Base-by-base conservation (phyloP, 2,113 vertebrate species). In the Plotosus lineatus region DNA sequence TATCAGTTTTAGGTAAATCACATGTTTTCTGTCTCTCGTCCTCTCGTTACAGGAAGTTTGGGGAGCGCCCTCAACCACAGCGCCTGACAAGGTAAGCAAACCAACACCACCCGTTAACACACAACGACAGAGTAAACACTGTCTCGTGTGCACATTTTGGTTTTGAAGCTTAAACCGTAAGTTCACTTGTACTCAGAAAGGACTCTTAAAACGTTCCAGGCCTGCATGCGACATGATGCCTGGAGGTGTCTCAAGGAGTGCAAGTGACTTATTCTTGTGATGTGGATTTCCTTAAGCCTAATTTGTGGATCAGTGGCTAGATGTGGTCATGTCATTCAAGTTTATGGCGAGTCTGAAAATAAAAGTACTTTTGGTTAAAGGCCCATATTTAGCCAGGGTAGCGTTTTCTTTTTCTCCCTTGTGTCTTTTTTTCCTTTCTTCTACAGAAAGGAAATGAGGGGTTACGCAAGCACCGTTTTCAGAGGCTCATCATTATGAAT, bases 51-150 rank as follows among this genome's bases (percentile, higher is more conserved):
- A 99, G 98, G 95, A 98, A 99, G 95, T 98, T 98, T 90, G 97
- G 97, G 95, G 98, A 99, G 95, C 94, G 95, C 92, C 97, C 97
- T 95, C 97, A 97, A 93, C 97, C 98, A 85, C 98, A 97, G 91
- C 96, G 96, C 88, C 97, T 99, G 83, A 99, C 98, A 78, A 97
- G 97, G 98, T 99, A 94, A 93, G 93, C 66, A 38, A 31, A 63
- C 78, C 38, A 53, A 46, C 68, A 55, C 17, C 76, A 58, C 40
- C 48, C 40, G 44, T 19, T 79, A 79, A n/a, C 28, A 38, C 51
- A 66, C 73, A 40, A 28, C 26, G 31, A 51, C 7, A 69, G 28
- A 58, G 15, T 26, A 53, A 28, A 23, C 58, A 74, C 51, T 31
- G n/a, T 55, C 36, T 26, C 31, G 56, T 8, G 21, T 10, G 10